phyloP scores from a whole-genome alignment of 2,888 invertebrate species.

The Nomada fucata region DNA sequence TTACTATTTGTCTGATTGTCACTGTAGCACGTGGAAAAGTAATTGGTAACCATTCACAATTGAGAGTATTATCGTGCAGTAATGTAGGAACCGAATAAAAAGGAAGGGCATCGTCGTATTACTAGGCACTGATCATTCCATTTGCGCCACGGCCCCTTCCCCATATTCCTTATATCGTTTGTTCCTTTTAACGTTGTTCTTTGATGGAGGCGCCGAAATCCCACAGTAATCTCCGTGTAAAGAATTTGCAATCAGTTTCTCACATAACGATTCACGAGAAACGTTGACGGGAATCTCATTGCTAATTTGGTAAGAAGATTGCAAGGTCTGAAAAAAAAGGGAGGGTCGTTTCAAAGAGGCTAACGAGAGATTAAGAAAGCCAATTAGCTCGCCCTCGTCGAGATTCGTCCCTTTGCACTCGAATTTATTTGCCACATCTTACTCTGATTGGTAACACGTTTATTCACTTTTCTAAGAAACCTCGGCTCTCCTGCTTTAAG shows the following conservation, averaged over 20 bases:
- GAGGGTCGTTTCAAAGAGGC: conserved; percentile 13
- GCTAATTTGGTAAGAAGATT: conserved; percentile 28
- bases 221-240: no score
- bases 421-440: neutral
- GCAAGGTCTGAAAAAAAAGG: conserved; percentile 3
- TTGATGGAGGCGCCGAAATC: no score
- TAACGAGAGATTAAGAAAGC: conserved; percentile 13
- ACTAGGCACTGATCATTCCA: no score
- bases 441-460: neutral
- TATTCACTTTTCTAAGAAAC: neutral
- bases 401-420: neutral
- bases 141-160: no score
- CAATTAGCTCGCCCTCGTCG: neutral
- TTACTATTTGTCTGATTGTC: no score
- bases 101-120: no score
- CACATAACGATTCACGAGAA: neutral
- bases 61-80: neutral
- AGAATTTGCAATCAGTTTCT: neutral
- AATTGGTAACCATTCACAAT: neutral
- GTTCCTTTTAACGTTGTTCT: no score
- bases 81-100: no score
- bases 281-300: conserved; percentile 3
- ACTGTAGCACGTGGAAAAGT: no score
- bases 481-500: neutral
- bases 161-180: no score